Conservation (phyloP, 2,888 invertebrate species). For the Lasioglossum villosulum region DNA sequence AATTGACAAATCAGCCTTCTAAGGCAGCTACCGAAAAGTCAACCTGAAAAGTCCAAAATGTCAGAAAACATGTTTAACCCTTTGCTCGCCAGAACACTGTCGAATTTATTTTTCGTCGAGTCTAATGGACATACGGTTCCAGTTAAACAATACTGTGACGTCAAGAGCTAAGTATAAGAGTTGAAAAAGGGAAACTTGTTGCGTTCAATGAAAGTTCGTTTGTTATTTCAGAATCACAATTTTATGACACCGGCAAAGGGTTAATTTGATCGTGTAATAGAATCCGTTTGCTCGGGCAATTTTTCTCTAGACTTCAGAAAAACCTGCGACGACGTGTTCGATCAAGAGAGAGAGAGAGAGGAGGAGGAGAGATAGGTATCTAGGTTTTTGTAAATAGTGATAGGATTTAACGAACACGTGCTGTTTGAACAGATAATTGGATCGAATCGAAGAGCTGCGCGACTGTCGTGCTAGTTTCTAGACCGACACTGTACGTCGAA, state of each 20-base stretch:
- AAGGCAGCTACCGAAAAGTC: background rate
- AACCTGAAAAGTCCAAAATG: background rate
- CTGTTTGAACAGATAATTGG: background rate
- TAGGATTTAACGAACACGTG: background rate
- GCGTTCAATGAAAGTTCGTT: background rate
- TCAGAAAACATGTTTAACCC: background rate
- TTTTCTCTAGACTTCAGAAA: background rate
- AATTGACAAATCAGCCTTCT: background rate
- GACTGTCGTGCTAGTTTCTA: background rate
- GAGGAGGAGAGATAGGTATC: background rate
- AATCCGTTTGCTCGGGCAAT: background rate
- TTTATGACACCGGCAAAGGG: background rate
- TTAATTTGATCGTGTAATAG: background rate
- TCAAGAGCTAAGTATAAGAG: background rate
- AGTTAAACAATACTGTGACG: background rate
- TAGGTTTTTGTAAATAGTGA: background rate
- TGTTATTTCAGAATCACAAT: background rate
- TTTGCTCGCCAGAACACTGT: no score
- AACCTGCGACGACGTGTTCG: background rate
- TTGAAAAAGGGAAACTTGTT: background rate
- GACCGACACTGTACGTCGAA: no score
- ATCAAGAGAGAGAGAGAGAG: no score
- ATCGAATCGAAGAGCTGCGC: background rate
- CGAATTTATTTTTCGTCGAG: background rate
- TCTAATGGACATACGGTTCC: no score